These are phyloP conservation scores for Polymixis flavicincta DNA, from an alignment of 2,888 invertebrate genomes.

Conservation along the genomic window DNA sequence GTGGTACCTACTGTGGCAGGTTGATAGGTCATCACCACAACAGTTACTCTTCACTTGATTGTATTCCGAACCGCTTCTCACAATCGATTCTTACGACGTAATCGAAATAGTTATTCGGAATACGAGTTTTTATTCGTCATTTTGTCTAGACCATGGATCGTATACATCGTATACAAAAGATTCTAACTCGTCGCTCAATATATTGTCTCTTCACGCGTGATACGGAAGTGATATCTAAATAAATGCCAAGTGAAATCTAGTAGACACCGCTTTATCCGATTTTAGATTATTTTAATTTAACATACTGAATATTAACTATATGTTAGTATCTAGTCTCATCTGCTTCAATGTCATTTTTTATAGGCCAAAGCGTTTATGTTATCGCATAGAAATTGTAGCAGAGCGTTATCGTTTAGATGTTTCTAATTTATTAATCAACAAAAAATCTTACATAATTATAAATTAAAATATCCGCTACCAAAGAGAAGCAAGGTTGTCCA, in stretches of 20 bases:
- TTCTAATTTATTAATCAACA: slow-evolving; percentile 5
- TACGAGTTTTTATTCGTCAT: slow-evolving; percentile 24
- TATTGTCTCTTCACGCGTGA: slow-evolving; percentile 46
- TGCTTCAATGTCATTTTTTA: slow-evolving; percentile 8
- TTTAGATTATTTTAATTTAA: slow-evolving; percentile 2
- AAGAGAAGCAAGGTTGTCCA: slow-evolving; percentile 54
- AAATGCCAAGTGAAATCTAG: slow-evolving; percentile 57
- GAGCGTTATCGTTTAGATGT: neutral
- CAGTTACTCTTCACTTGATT: neutral
- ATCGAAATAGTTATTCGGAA: slow-evolving; percentile 8
- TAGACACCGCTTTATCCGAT: neutral
- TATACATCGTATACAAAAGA: slow-evolving; percentile 44
- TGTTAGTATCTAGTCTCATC: neutral
- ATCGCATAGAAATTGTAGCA: slow-evolving; percentile 4
- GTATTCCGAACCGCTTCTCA: neutral
- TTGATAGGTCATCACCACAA: slow-evolving; percentile 28
- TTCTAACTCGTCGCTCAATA: slow-evolving; percentile 30
- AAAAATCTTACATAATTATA: slow-evolving; percentile 42
- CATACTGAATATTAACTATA: neutral
- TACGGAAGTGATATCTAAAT: slow-evolving; percentile 50
- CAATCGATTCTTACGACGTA: slow-evolving; percentile 17
- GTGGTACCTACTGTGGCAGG: neutral
- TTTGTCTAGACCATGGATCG: slow-evolving; percentile 22
- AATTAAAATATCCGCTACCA: slow-evolving; percentile 39
- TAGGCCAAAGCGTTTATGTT: neutral